Percentiles rank a stretch among this genome's conserved stretches.
phyloP scores from a whole-genome alignment of 2,797 vertebrate species.

The Peromyscus attwateri region DNA sequence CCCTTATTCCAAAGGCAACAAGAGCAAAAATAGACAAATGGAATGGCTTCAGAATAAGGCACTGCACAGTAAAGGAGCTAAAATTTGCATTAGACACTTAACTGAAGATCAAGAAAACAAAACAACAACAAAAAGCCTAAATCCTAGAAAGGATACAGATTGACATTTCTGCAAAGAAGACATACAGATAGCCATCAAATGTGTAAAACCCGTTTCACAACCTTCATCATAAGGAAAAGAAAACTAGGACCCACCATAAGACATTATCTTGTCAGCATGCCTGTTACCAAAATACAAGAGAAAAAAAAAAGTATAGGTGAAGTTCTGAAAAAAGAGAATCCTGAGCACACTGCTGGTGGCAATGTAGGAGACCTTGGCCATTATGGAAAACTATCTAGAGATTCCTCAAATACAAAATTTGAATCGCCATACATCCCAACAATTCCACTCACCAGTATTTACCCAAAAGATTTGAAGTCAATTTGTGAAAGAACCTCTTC shows the following conservation, averaged over 20 bases:
- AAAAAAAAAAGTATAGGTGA: neutral
- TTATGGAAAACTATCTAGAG: neutral
- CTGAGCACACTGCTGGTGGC: neutral
- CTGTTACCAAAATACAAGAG: neutral
- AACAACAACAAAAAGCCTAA: no score
- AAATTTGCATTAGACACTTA: no score
- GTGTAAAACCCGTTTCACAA: no score
- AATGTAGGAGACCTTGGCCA: neutral
- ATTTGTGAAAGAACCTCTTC: neutral
- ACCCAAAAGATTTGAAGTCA: neutral
- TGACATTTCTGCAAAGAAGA: no score
- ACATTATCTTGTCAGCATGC: neutral
- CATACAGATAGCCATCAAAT: no score
- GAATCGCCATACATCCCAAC: neutral
- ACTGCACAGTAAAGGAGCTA: no score
- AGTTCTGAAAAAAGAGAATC: neutral
- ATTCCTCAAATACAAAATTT: neutral
- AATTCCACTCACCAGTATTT: neutral
- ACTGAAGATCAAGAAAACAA: no score
- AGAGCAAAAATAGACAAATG: no score
- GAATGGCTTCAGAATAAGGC: no score
- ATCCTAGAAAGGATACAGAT: no score
- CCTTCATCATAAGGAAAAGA: no score
- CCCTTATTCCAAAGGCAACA: no score
- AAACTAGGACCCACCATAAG: neutral